A percentile compares a stretch with the other conserved stretches of the same genome.
These are phyloP conservation scores for Phrynosoma platyrhinos DNA, from an alignment of 2,113 vertebrate species.

Conservation along the genomic window DNA sequence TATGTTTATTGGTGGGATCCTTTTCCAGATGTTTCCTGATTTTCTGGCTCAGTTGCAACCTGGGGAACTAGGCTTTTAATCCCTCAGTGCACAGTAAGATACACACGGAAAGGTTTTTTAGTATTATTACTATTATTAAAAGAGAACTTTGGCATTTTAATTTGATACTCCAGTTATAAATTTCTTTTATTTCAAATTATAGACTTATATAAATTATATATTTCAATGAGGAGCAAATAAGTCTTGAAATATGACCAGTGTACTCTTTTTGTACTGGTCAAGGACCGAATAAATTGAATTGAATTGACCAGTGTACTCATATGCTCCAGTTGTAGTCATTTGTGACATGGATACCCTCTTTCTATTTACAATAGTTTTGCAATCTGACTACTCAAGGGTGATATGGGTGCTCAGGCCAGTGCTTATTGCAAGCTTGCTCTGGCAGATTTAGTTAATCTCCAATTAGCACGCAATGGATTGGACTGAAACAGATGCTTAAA, in stretches of 20 bases:
- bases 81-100: neutral
- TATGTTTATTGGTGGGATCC: neutral
- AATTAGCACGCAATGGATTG: neutral
- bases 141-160: neutral
- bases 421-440: neutral
- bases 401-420: neutral
- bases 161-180: neutral
- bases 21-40: neutral
- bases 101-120: neutral
- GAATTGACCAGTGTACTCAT: neutral
- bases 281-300: too few species aligned
- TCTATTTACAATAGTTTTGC: neutral
- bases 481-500: conserved; percentile 41
- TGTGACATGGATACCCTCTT: neutral
- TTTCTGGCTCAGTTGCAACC: neutral
- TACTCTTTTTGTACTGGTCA: too few species aligned
- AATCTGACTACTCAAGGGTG: neutral
- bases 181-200: neutral
- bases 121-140: neutral
- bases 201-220: neutral
- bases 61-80: neutral
- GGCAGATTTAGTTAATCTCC: neutral
- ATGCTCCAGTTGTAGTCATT: neutral
- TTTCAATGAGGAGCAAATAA: neutral
- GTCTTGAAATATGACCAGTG: neutral